Percentiles rank a stretch among this genome's conserved stretches.
These are phyloP conservation scores for Hirtodrosophila confusa DNA, from an alignment of 2,888 invertebrate species.

Conservation along the genomic window DNA sequence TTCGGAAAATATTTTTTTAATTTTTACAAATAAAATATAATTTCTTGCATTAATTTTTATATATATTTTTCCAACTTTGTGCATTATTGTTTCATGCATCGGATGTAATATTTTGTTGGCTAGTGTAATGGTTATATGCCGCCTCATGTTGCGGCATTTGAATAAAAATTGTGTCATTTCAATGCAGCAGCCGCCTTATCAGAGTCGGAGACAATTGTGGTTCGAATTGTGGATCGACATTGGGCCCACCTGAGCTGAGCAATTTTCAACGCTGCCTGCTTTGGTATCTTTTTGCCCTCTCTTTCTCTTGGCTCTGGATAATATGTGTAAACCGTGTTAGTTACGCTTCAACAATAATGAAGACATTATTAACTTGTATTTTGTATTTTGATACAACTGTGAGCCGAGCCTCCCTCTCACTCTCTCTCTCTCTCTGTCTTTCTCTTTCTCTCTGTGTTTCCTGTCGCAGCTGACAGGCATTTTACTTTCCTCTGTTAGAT, in stretches of 20 bases:
- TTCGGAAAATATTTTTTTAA: too few species aligned
- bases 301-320: slow-evolving; percentile 65
- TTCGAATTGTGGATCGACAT: slow-evolving; percentile 40
- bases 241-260: slow-evolving; percentile 43
- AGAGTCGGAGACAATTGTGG: slow-evolving; percentile 56
- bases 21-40: too few species aligned
- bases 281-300: neutral
- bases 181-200: slow-evolving; percentile 59
- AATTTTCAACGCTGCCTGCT: slow-evolving; percentile 60
- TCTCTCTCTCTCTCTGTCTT: slow-evolving; percentile 36
- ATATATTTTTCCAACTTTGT: too few species aligned
- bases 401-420: slow-evolving; percentile 29
- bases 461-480: slow-evolving; percentile 79
- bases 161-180: slow-evolving; percentile 79
- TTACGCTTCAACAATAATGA: slow-evolving; percentile 82
- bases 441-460: slow-evolving; percentile 56
- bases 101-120: neutral
- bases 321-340: slow-evolving; percentile 83
- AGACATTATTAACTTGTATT: slow-evolving; percentile 81
- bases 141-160: slow-evolving; percentile 75
- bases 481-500: slow-evolving; percentile 46
- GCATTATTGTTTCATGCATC: too few species aligned
- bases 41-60: too few species aligned
- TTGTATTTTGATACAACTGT: slow-evolving; percentile 70
- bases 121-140: slow-evolving; percentile 59